Base-by-base conservation (phyloP, 2,113 vertebrate species). In the Tyto alba region DNA sequence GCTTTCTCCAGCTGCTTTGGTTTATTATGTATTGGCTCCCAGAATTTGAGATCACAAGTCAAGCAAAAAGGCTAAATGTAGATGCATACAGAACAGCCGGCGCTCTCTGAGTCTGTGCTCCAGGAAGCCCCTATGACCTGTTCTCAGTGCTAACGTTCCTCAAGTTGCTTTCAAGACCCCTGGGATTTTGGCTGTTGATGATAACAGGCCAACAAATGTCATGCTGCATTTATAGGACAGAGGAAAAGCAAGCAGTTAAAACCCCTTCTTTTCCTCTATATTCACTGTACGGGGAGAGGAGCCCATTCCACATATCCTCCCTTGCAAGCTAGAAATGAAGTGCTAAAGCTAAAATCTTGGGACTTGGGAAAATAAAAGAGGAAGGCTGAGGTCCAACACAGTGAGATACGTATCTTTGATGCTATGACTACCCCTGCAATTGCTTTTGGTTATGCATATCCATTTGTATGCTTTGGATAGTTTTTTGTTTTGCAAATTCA, bases 1-100 rank as follows among this genome's bases (percentile, higher is more conserved):
- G 94, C 84, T 95, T 94, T 97, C 96, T 96, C 84, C 96, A 96
- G 96, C 95, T 97, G 96, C 96, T 96, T 96, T 97, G 84, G 93
- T 96, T 97, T 96, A 89, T 96, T 95, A 89, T 96, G 91, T 95
- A 95, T 95, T 30, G 67, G 89, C 92, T 97, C 93, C 89, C 89
- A 96, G 95, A 92, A 95, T 94, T 4, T 79, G 92, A 96, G 96
- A 92, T 96, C 92, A 90, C 88, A 97, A 96, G 96, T 95, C 30
- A 56, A 91, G 92, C 77, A 88, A 91, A 89, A 94, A 94, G 87
- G 89, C 89, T 94, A 77, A 96, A 89, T 92, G 91, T 93, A 69
- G 90, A 84, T 56, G 87, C 73, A n/a, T 50, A 53, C 25, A 60
- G 92, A 95, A 92, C 90, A 95, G 90, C 63, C 38, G 0, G 57